phyloP scores from a whole-genome alignment of 2,113 vertebrate genomes.

The Callocephalon fimbriatum region DNA sequence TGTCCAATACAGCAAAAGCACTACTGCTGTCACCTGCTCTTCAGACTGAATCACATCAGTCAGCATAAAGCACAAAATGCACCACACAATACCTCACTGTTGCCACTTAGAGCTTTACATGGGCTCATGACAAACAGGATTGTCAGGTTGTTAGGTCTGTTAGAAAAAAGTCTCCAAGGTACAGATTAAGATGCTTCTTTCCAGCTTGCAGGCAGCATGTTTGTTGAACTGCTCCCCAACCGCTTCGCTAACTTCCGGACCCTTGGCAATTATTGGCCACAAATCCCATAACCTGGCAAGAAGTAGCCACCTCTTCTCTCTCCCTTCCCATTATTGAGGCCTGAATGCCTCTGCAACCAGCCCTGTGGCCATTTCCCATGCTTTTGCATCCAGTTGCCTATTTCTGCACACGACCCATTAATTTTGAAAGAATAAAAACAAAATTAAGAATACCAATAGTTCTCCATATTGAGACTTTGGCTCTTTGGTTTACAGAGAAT shows the following conservation, averaged over 20 bases:
- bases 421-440: neutral
- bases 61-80: accelerated
- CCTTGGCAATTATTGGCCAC: too few species aligned
- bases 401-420: neutral
- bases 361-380: neutral
- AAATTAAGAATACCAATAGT: neutral
- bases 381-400: neutral
- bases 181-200: accelerated
- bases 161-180: neutral
- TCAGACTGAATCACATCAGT: neutral
- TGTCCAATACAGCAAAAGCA: neutral
- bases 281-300: neutral
- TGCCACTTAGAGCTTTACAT: neutral
- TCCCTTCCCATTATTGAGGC: accelerated
- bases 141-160: accelerated
- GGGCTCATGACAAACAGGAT: neutral
- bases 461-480: neutral
- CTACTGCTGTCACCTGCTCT: neutral
- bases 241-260: accelerated
- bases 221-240: neutral
- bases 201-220: neutral
- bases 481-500: neutral
- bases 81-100: neutral
- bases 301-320: accelerated
- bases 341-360: neutral